Percentiles rank a stretch among this genome's conserved stretches.
phyloP scores from a whole-genome alignment of 1,140 invertebrate species.

The Drosophila serrata region DNA sequence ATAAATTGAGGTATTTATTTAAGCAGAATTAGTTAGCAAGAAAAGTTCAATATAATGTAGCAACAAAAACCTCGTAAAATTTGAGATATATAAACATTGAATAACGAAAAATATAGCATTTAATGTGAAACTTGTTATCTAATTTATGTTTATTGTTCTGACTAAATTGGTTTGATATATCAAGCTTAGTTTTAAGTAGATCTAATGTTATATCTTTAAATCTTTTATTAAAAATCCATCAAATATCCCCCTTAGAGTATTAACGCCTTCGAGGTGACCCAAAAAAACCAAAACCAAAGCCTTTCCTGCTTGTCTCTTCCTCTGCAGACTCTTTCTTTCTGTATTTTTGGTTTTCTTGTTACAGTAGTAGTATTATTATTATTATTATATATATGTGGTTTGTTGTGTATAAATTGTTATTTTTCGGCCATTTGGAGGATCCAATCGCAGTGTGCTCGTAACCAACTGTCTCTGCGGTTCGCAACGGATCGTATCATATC shows the following conservation, averaged over 20 bases:
- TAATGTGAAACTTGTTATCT: no score
- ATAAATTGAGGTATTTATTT: not conserved
- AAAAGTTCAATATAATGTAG: no score
- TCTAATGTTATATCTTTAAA: not conserved
- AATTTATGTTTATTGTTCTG: no score
- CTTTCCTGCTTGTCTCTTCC: constrained; percentile 10
- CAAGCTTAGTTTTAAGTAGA: not conserved
- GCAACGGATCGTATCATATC: constrained; percentile 24
- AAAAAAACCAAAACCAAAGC: constrained; percentile 3
- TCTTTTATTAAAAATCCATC: not conserved
- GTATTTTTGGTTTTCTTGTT: constrained; percentile 42
- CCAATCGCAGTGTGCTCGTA: constrained; percentile 44
- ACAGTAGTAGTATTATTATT: constrained; percentile 61
- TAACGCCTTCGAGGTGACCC: constrained; percentile 3
- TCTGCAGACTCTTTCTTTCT: constrained; percentile 3
- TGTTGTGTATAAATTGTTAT: constrained; percentile 26
- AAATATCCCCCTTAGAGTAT: not conserved
- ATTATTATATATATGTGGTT: constrained; percentile 13
- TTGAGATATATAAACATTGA: no score
- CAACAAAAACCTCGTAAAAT: no score
- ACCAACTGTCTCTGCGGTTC: constrained; percentile 42
- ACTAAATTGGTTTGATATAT: no score
- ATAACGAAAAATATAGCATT: no score
- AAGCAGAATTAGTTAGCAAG: no score
- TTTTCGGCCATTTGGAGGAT: constrained; percentile 69